Evolutionary conservation across 1,140 invertebrate species (phyloP), one percentile per base, ranked within the genome.

Genomic region (Monomorium pharaonis): DNA sequence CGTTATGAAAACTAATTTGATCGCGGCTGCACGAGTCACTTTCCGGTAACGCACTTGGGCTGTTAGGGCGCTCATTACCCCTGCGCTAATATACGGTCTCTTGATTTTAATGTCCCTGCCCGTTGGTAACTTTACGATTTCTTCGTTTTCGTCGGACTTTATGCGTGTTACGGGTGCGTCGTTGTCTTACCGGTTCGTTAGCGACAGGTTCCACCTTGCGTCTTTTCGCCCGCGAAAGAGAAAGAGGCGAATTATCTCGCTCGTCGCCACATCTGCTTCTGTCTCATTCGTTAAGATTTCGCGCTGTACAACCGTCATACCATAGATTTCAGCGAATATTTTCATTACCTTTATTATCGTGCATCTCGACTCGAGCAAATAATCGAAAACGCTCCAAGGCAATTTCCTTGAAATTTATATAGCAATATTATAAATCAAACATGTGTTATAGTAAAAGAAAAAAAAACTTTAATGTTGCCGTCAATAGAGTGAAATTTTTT

Each of bases 161-260:
- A 91, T 86, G 86, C 85, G 76, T 76, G 89, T 91, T 86, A 92
- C 85, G 70, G 86, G 76, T 90, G 80, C 80, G 51, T 80, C 81
- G 85, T 85, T 85, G 88, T 88, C 86, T 91, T 84, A 86, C 88
- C 86, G 90, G 92, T 94, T 94, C 93, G 91, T 94, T 94, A 94
- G 91, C 86, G 91, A 93, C 92, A 92, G 90, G 91, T 92, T 92
- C 77, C 89, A 65, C 77, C 51, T 91, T 69, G 86, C 85, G 42
- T 75, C 81, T 83, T n/a, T n/a, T 62, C 72, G 83, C 77, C 77
- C 65, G 33, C 30, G 30, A 3, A n/a, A 44, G 65, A 83, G 51
- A 83, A 72, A 81, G 24, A 90, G 85, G 85, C 87, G 86, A 89
- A 86, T 84, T 84, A 86, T 60, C 47, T 24, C 27, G 21, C 14